A percentile compares a stretch with the other conserved stretches of the same genome.
These are phyloP conservation scores for Ladona fulva DNA, from an alignment of 1,140 invertebrate species.

Conservation along the genomic window DNA sequence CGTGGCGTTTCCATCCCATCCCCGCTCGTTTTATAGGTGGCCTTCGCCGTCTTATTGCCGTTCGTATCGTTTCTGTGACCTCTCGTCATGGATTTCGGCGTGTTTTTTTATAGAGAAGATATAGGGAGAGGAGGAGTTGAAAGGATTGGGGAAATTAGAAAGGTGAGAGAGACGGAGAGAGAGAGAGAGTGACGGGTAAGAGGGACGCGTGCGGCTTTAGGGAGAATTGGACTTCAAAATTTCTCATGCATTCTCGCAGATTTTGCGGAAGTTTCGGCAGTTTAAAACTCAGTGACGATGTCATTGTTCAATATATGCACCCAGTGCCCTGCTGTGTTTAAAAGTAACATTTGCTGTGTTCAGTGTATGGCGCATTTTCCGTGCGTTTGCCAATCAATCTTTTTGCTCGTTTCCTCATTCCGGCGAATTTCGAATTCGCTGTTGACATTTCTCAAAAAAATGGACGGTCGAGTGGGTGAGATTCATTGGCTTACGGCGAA, in stretches of 20 bases:
- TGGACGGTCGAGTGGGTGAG: background rate
- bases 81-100: background rate
- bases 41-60: background rate
- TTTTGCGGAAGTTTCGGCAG: too few relatives aligned
- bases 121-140: background rate
- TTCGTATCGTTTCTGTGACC: background rate
- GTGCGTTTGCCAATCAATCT: background rate
- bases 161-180: background rate
- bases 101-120: slow-evolving; percentile 2
- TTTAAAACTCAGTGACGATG: background rate
- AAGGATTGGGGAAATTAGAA: background rate
- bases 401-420: background rate
- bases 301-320: background rate
- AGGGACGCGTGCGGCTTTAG: background rate
- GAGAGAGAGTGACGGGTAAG: background rate
- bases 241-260: background rate
- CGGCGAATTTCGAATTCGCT: background rate
- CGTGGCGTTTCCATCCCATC: background rate
- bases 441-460: background rate
- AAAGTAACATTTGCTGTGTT: background rate
- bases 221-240: background rate
- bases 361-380: background rate
- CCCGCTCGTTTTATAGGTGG: background rate
- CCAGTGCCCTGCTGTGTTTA: background rate
- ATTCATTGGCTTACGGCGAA: background rate